Evolutionary conservation across 1,140 invertebrate genomes (phyloP).

Genomic region (Varroa destructor): DNA sequence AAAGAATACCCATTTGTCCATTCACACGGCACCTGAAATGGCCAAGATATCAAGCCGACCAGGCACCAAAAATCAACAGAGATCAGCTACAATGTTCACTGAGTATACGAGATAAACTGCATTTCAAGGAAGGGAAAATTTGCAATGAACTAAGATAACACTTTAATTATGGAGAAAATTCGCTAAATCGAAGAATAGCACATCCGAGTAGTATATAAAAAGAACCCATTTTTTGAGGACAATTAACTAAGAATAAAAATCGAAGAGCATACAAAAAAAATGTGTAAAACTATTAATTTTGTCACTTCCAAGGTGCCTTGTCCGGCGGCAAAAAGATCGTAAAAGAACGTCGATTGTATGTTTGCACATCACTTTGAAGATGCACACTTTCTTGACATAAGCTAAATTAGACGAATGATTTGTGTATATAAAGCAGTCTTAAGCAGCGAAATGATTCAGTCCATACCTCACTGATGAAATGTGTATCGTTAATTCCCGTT

Average conservation of each 20-base stretch:
- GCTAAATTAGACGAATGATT: too few species aligned
- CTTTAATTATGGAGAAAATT: conserved; percentile 1
- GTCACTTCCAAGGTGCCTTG: too few species aligned
- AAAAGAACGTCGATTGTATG: too few species aligned
- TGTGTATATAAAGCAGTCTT: too few species aligned
- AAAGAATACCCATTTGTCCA: conserved; percentile 81
- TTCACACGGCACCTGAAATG: conserved; percentile 22
- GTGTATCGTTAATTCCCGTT: conserved; percentile 9
- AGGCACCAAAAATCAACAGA: neutral
- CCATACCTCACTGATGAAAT: neutral
- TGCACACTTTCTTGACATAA: too few species aligned
- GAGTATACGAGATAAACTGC: neutral
- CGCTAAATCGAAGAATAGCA: neutral
- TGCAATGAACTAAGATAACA: neutral
- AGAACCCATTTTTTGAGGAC: neutral
- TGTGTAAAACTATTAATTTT: too few species aligned
- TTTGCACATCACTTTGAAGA: too few species aligned
- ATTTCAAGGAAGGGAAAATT: neutral
- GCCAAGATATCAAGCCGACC: neutral
- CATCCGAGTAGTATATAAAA: neutral
- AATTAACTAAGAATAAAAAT: too few species aligned
- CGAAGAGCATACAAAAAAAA: too few species aligned
- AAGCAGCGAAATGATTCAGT: neutral
- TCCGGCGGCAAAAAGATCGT: too few species aligned
- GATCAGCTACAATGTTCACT: neutral